Percentiles rank a stretch among this genome's conserved stretches.
Conservation (phyloP, 1,140 invertebrate species). For the Trichogramma pretiosum region DNA sequence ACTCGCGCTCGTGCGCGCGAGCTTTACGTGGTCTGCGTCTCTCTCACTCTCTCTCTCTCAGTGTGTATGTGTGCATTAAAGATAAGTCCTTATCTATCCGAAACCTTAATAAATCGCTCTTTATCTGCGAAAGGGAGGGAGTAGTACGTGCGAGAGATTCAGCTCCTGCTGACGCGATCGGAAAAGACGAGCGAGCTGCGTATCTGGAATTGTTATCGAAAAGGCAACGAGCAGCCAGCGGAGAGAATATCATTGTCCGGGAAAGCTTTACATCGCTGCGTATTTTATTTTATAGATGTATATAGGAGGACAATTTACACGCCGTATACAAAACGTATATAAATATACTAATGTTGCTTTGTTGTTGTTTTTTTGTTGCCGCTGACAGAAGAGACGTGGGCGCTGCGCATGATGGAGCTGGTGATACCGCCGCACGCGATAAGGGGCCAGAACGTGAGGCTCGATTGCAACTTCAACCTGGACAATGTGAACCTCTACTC, state of each 20-base stretch:
- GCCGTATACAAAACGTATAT: too few relatives aligned
- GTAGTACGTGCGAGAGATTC: constrained; percentile 18
- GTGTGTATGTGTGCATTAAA: too few relatives aligned
- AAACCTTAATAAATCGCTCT: constrained; percentile 18
- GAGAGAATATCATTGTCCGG: neutral
- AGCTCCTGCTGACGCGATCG: constrained; percentile 16
- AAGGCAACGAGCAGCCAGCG: neutral
- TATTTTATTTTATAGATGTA: too few relatives aligned
- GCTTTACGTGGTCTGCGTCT: too few relatives aligned
- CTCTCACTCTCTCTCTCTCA: too few relatives aligned
- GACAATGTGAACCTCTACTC: constrained; percentile 62
- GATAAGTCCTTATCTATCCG: constrained; percentile 16
- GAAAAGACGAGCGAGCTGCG: constrained; percentile 1
- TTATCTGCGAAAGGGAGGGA: too few relatives aligned
- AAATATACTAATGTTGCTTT: too few relatives aligned
- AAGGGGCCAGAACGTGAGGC: constrained; percentile 50
- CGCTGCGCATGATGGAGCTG: constrained; percentile 55
- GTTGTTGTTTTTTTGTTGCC: too few relatives aligned
- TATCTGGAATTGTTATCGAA: too few relatives aligned
- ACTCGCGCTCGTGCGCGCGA: neutral
- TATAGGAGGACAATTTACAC: too few relatives aligned
- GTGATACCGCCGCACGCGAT: constrained; percentile 59
- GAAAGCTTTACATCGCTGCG: too few relatives aligned
- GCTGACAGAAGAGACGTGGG: too few relatives aligned
- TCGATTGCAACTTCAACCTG: constrained; percentile 58